phyloP scores from a whole-genome alignment of 2,797 vertebrate species.

The Aselliscus stoliczkanus region DNA sequence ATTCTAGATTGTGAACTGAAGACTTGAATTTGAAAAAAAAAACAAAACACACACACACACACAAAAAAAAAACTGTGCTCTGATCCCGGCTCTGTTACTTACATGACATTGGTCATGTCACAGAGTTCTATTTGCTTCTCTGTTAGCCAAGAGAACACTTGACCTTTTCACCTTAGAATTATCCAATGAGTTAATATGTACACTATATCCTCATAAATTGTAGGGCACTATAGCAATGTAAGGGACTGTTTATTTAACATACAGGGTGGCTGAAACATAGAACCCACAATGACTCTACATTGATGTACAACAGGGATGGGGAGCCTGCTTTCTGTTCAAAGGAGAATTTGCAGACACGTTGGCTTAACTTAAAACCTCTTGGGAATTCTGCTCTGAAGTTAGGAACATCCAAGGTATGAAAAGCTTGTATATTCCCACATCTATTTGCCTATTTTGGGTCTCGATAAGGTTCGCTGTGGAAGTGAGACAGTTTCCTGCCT shows the following conservation, averaged over 20 bases:
- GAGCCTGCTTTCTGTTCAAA: slow-evolving; percentile 45
- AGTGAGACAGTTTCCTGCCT: not conserved
- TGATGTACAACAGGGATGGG: not conserved
- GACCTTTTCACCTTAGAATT: not conserved
- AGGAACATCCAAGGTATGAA: not conserved
- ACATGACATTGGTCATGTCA: not conserved
- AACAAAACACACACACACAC: not conserved
- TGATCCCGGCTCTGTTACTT: not conserved
- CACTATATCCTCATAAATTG: not conserved
- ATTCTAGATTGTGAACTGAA: not conserved
- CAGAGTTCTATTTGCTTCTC: not conserved
- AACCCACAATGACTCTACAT: not conserved
- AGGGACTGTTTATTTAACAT: not conserved
- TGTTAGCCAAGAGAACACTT: not conserved
- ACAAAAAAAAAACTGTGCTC: not conserved
- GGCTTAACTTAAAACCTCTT: slow-evolving; percentile 22
- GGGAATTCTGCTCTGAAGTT: slow-evolving; percentile 43
- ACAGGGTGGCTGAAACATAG: not conserved
- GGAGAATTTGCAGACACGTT: slow-evolving; percentile 5
- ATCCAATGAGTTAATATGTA: not conserved
- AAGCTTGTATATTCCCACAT: not conserved
- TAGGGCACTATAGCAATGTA: not conserved
- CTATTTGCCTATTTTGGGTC: not conserved
- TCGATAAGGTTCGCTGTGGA: not conserved
- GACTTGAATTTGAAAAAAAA: not conserved